These are phyloP conservation scores for Cataglyphis livida DNA, from an alignment of 2,888 invertebrate genomes.

Conservation along the genomic window DNA sequence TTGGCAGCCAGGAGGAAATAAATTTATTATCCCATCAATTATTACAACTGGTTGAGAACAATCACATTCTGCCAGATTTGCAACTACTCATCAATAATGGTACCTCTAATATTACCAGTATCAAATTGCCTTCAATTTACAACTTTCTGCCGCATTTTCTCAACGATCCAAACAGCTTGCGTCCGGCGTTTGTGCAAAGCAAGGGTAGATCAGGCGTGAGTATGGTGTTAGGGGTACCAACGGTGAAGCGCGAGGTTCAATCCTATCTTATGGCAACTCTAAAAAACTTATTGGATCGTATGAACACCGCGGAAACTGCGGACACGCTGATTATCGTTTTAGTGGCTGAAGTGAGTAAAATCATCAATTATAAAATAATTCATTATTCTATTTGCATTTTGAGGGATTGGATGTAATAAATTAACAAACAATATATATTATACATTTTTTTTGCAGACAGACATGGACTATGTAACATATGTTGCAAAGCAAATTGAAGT, in stretches of 20 bases:
- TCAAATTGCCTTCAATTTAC: slow-evolving; percentile 92
- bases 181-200: slow-evolving; percentile 92
- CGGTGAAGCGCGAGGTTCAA: slow-evolving; percentile 95
- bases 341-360: slow-evolving; percentile 90
- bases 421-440: slow-evolving; percentile 4
- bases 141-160: slow-evolving; percentile 95
- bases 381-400: background rate
- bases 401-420: background rate
- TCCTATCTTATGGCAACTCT: slow-evolving; percentile 94
- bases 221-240: slow-evolving; percentile 95
- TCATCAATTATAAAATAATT: background rate
- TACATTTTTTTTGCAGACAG: slow-evolving; percentile 87
- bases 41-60: slow-evolving; percentile 80
- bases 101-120: slow-evolving; percentile 84
- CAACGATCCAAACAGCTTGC: slow-evolving; percentile 91
- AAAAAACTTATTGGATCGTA: slow-evolving; percentile 92
- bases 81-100: slow-evolving; percentile 84
- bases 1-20: slow-evolving; percentile 92
- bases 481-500: slow-evolving; percentile 92
- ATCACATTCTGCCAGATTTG: slow-evolving; percentile 82
- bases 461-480: slow-evolving; percentile 91
- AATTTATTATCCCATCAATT: slow-evolving; percentile 90
- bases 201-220: slow-evolving; percentile 92
- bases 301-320: slow-evolving; percentile 90
- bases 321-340: slow-evolving; percentile 94